phyloP scores from a whole-genome alignment of 1,140 invertebrate genomes.

The Papilio polytes region DNA sequence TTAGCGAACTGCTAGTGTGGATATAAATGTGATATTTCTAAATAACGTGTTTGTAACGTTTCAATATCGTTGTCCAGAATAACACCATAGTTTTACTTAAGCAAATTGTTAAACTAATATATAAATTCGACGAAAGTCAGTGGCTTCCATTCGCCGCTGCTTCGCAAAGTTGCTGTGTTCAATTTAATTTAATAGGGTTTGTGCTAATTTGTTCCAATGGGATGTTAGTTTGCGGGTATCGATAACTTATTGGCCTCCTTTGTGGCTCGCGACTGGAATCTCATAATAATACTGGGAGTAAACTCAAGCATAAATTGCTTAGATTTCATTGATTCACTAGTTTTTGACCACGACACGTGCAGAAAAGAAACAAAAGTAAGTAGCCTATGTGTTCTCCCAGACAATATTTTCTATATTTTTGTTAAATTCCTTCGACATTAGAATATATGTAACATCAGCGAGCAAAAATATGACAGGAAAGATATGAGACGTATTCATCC shows the following conservation, averaged over 20 bases:
- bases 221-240: conserved; percentile 41
- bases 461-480: too few relatives aligned
- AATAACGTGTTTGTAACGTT: conserved; percentile 36
- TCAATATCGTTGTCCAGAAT: conserved; percentile 42
- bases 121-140: conserved; percentile 59
- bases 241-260: conserved; percentile 48
- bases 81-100: conserved; percentile 46
- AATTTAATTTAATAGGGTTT: conserved; percentile 58
- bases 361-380: too few relatives aligned
- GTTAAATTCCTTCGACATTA: too few relatives aligned
- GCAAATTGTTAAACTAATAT: conserved; percentile 60
- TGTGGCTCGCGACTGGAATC: conserved; percentile 43
- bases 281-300: conserved; percentile 48
- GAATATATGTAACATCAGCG: too few relatives aligned
- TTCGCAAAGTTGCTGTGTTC: conserved; percentile 47
- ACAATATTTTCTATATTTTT: too few relatives aligned
- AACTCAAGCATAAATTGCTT: conserved; percentile 5
- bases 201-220: conserved; percentile 57
- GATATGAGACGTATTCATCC: too few relatives aligned
- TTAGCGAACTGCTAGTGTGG: not conserved
- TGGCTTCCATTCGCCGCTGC: conserved; percentile 48
- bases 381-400: too few relatives aligned
- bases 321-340: not conserved
- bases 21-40: not conserved
- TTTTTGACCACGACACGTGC: too few relatives aligned